Conservation (phyloP, 2,797 vertebrate species). For the Sternarchorhynchus goeldii region DNA sequence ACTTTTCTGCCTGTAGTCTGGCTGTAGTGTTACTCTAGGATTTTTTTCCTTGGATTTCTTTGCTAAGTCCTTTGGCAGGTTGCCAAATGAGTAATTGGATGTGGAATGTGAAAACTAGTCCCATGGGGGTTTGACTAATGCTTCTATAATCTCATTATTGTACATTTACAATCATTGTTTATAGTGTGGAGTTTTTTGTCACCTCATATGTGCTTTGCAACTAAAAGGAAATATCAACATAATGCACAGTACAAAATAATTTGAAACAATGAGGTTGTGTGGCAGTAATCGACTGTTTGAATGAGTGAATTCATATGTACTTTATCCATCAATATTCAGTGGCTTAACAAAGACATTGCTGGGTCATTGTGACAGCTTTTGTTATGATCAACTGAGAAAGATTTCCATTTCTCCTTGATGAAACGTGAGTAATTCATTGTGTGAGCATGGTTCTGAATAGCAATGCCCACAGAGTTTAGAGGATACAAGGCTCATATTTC, state of each 20-base stretch:
- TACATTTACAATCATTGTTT: slow-evolving; percentile 16
- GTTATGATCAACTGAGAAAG: slow-evolving; percentile 1
- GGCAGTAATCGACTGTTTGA: slow-evolving; percentile 28
- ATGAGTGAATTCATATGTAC: slow-evolving; percentile 21
- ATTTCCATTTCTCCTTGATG: slow-evolving; percentile 6
- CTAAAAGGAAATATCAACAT: background rate
- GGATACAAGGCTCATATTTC: slow-evolving; percentile 5
- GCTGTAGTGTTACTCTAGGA: background rate
- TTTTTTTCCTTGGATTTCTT: background rate
- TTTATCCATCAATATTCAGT: slow-evolving; percentile 30
- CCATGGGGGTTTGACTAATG: slow-evolving; percentile 15
- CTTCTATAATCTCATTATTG: slow-evolving; percentile 8
- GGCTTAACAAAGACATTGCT: slow-evolving; percentile 13
- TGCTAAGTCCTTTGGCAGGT: background rate
- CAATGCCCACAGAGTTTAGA: slow-evolving; percentile 24
- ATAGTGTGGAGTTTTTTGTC: background rate
- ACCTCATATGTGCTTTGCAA: background rate
- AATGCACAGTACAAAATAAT: background rate
- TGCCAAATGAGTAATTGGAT: slow-evolving; percentile 24
- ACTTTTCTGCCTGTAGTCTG: background rate
- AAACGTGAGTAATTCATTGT: slow-evolving; percentile 12
- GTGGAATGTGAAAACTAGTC: background rate
- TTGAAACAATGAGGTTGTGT: background rate
- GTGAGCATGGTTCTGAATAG: background rate
- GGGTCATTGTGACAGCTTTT: slow-evolving; percentile 28